These are phyloP conservation scores for Sesamia nonagrioides DNA, from an alignment of 1,140 invertebrate genomes.

Conservation along the genomic window DNA sequence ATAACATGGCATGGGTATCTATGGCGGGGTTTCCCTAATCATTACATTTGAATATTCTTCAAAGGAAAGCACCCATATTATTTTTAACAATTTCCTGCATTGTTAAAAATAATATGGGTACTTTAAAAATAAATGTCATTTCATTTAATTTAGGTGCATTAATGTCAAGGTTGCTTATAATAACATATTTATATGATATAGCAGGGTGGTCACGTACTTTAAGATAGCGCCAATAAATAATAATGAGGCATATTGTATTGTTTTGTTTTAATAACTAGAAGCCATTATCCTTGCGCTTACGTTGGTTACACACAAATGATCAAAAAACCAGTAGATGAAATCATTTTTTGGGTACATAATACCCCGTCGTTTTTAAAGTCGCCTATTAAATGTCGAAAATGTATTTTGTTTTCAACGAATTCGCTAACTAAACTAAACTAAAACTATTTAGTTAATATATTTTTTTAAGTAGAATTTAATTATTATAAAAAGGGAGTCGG, in stretches of 20 bases:
- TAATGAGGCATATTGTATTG: conserved; percentile 16
- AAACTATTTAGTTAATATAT: too few species aligned
- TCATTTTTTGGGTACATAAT: too few species aligned
- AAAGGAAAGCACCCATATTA: background rate
- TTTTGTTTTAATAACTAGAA: conserved; percentile 42
- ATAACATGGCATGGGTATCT: too few species aligned
- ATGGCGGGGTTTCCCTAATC: background rate
- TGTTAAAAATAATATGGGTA: too few species aligned
- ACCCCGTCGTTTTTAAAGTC: too few species aligned
- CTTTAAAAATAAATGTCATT: background rate
- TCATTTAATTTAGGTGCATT: conserved; percentile 18
- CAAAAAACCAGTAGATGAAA: too few species aligned
- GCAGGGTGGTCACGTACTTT: conserved; percentile 16
- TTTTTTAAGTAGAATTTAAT: too few species aligned
- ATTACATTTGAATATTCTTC: background rate
- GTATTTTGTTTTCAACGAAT: too few species aligned
- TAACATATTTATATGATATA: conserved; percentile 5
- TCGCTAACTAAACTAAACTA: too few species aligned
- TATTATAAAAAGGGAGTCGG: too few species aligned
- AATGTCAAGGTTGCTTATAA: conserved; percentile 18
- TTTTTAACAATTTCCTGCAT: conserved; percentile 1
- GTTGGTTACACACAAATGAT: background rate
- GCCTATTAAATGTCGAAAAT: too few species aligned
- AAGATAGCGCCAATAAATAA: conserved; percentile 40
- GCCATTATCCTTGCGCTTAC: conserved; percentile 15